Conservation (phyloP, 2,113 vertebrate species). For the Irena cyanogastra region DNA sequence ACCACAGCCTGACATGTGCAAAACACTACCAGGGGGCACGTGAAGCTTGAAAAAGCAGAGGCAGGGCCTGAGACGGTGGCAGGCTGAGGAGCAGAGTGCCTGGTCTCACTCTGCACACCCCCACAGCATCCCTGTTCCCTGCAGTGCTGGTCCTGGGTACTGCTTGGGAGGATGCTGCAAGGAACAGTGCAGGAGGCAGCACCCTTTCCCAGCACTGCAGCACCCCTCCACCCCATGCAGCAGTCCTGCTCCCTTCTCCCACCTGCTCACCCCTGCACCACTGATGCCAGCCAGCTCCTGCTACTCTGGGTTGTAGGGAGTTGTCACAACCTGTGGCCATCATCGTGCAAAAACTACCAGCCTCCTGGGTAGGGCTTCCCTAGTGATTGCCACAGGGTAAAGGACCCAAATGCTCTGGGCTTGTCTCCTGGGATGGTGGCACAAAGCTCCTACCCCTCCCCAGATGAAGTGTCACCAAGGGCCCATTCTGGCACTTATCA, state of each 20-base stretch:
- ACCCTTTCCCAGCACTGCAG: not conserved
- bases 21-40: not conserved
- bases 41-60: not conserved
- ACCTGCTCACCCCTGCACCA: accelerated
- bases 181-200: accelerated
- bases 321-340: not conserved
- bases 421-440: not conserved
- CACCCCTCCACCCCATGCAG: accelerated
- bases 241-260: not conserved
- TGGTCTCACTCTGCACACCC: not conserved
- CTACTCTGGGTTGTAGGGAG: not conserved
- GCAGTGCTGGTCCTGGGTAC: not conserved
- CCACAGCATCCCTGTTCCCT: not conserved
- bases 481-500: not conserved
- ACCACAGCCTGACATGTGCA: not conserved
- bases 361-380: not conserved
- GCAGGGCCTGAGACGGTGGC: accelerated
- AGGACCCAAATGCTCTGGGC: not conserved
- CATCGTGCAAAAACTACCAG: not conserved
- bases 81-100: not conserved
- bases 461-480: not conserved
- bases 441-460: not conserved
- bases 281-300: not conserved
- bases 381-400: not conserved
- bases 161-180: not conserved